Evolutionary conservation across 2,113 vertebrate species (phyloP).

Genomic region (Riparia riparia): DNA sequence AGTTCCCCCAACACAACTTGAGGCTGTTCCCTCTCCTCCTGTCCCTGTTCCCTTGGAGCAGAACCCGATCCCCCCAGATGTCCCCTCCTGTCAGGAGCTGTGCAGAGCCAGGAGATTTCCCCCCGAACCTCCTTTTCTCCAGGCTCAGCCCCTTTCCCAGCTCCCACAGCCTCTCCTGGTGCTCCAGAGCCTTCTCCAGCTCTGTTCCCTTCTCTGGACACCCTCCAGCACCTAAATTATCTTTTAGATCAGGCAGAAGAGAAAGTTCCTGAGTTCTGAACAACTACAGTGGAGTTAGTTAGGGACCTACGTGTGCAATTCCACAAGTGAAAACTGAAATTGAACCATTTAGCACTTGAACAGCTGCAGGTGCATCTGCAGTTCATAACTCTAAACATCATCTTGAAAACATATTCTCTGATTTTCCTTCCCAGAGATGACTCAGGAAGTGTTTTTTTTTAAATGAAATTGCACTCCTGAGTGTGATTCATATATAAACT

Average conservation of each 20-base stretch:
- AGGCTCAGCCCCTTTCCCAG: not conserved
- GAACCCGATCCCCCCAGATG: fast-evolving
- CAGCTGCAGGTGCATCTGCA: not conserved
- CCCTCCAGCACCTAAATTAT: fast-evolving
- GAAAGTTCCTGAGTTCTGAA: not conserved
- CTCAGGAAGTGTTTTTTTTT: not conserved
- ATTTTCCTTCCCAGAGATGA: not conserved
- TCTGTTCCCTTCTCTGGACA: fast-evolving
- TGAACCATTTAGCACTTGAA: not conserved
- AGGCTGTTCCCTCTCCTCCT: fast-evolving
- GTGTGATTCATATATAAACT: not conserved
- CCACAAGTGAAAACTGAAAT: not conserved
- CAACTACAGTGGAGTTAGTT: not conserved
- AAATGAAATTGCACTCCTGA: not conserved
- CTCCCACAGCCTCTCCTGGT: fast-evolving
- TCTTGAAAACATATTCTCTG: not conserved
- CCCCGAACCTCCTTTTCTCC: not conserved
- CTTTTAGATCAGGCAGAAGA: not conserved
- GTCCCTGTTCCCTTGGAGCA: not conserved
- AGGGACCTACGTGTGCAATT: not conserved
- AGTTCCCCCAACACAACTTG: fast-evolving
- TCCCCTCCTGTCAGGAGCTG: not conserved
- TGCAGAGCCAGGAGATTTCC: fast-evolving
- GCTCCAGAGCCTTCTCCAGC: not conserved
- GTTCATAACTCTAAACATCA: not conserved